Evolutionary conservation across 1,140 invertebrate genomes (phyloP).

Genomic region (Zelostemma sp.): DNA sequence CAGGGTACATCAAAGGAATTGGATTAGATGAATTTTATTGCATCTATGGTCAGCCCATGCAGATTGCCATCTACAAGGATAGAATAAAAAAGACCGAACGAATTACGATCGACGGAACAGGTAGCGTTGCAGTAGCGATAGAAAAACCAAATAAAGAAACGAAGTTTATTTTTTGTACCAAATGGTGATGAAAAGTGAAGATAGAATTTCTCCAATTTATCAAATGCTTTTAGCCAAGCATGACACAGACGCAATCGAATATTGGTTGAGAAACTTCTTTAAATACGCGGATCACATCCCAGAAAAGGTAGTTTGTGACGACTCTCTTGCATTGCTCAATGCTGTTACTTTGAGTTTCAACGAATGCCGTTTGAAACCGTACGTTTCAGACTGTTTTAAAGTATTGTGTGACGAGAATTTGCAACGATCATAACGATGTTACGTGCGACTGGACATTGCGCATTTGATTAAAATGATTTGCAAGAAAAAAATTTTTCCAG

Average conservation of each 20-base stretch:
- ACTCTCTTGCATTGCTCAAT: constrained; percentile 12
- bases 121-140: constrained; percentile 8
- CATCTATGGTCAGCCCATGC: constrained; percentile 24
- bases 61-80: constrained; percentile 22
- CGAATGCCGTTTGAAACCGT: constrained; percentile 2
- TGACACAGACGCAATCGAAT: constrained; percentile 6
- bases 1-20: constrained; percentile 23
- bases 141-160: constrained; percentile 6
- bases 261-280: constrained; percentile 10
- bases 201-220: constrained; percentile 4
- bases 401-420: neutral
- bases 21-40: constrained; percentile 24
- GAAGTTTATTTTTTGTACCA: constrained; percentile 24
- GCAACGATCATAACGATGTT: neutral
- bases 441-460: constrained; percentile 13
- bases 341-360: neutral
- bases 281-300: neutral
- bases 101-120: constrained; percentile 30
- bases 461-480: constrained; percentile 21
- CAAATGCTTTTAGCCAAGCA: constrained; percentile 22
- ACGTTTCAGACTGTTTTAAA: constrained; percentile 5
- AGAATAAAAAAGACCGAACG: constrained; percentile 18
- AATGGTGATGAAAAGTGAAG: constrained; percentile 10
- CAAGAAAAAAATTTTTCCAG: constrained; percentile 22
- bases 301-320: constrained; percentile 9